Evolutionary conservation across 1,140 invertebrate genomes (phyloP).

Genomic region (Diorhabda carinulata): DNA sequence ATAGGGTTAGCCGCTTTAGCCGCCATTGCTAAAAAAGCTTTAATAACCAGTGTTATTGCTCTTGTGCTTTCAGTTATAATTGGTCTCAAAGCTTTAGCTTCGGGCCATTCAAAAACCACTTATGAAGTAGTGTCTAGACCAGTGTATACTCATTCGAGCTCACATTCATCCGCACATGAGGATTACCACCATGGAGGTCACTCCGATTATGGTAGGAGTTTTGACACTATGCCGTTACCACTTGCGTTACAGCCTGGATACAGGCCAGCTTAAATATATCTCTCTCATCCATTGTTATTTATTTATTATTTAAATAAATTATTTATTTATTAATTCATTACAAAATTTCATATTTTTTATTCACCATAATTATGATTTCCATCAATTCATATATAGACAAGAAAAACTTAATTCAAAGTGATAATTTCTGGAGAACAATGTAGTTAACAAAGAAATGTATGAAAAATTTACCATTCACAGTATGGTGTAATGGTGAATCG

Average conservation of each 20-base stretch:
- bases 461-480: too few species aligned
- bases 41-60: constrained; percentile 78
- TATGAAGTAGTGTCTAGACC: constrained; percentile 82
- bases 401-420: too few species aligned
- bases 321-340: constrained; percentile 14
- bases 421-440: too few species aligned
- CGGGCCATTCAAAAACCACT: constrained; percentile 68
- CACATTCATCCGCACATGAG: constrained; percentile 65
- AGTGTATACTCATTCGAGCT: constrained; percentile 66
- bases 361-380: too few species aligned
- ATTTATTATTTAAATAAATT: constrained; percentile 21
- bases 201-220: constrained; percentile 54
- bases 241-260: constrained; percentile 42
- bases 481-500: too few species aligned
- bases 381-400: too few species aligned
- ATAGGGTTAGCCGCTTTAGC: constrained; percentile 72
- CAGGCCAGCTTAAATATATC: constrained; percentile 30
- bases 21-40: constrained; percentile 74
- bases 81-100: constrained; percentile 67
- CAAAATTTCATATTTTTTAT: too few species aligned
- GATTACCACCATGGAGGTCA: constrained; percentile 58
- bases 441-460: too few species aligned
- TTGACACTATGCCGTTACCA: constrained; percentile 44
- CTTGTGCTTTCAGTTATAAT: constrained; percentile 72
- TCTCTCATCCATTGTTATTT: constrained; percentile 23